Percentiles rank a stretch among this genome's conserved stretches.
These are phyloP conservation scores for Oreochromis tanganicae DNA, from an alignment of 2,113 vertebrate genomes.

Conservation along the genomic window DNA sequence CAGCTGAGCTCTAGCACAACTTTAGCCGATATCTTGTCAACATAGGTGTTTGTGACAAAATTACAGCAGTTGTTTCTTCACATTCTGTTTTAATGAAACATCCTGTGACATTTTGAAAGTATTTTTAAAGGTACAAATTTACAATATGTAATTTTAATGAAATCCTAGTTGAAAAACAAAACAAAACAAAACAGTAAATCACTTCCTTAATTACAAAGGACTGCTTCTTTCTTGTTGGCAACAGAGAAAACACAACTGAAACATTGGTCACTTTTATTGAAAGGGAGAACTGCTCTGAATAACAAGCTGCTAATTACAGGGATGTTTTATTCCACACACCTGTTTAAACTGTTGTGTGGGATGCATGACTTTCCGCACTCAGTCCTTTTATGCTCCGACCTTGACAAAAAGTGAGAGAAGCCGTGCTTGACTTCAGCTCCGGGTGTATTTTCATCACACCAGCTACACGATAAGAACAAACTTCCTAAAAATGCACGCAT, in stretches of 20 bases:
- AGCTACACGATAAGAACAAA: neutral
- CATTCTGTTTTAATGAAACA: neutral
- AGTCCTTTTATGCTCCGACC: neutral
- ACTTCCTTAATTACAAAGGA: neutral
- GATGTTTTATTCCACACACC: slow-evolving; percentile 3
- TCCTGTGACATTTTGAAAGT: neutral
- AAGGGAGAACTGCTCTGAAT: neutral
- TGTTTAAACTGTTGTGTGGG: neutral
- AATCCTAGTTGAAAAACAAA: neutral
- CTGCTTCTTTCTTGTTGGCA: neutral
- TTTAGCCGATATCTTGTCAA: neutral
- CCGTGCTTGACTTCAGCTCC: neutral
- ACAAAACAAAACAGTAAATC: neutral
- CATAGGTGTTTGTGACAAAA: neutral
- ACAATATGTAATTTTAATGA: neutral
- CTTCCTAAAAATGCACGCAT: slow-evolving; percentile 35
- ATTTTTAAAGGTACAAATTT: neutral
- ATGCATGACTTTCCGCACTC: neutral
- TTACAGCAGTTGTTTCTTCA: neutral
- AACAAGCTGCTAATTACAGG: slow-evolving; percentile 3
- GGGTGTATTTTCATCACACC: neutral
- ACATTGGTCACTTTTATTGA: neutral
- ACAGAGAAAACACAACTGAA: neutral
- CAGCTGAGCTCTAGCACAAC: neutral
- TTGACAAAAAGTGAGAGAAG: neutral